phyloP scores from a whole-genome alignment of 2,888 invertebrate species.

The Platycheirus rosarum region DNA sequence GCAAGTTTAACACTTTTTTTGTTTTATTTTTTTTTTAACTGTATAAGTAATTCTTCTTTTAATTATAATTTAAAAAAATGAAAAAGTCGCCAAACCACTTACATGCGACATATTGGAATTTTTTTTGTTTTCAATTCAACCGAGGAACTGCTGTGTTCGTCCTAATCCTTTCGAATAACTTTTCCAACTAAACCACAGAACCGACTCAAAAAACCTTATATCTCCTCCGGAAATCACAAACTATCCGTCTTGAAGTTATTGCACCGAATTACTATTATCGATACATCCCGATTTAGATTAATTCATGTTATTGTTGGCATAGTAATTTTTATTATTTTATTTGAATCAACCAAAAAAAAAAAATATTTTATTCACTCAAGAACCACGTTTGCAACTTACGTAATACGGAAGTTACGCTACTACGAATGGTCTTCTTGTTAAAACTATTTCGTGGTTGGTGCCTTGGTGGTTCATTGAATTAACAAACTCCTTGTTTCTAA shows the following conservation, averaged over 20 bases:
- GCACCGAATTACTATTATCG: conserved; percentile 46
- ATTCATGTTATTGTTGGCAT: conserved; percentile 65
- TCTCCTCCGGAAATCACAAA: conserved; percentile 17
- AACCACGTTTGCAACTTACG: conserved; percentile 57
- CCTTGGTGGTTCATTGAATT: conserved; percentile 82
- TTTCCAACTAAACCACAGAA: conserved; percentile 38
- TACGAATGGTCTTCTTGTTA: conserved; percentile 14
- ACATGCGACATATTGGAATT: conserved; percentile 61
- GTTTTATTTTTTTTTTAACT: too few relatives aligned
- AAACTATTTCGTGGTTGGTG: conserved; percentile 32
- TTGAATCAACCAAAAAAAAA: conserved; percentile 34
- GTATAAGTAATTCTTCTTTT: too few relatives aligned
- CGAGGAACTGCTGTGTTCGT: conserved; percentile 33
- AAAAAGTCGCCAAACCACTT: conserved; percentile 45
- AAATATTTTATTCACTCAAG: conserved; percentile 16
- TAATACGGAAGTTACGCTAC: conserved; percentile 43
- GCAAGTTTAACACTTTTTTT: too few relatives aligned
- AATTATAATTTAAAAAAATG: too few relatives aligned
- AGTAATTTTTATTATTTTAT: conserved; percentile 62
- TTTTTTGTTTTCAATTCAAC: neutral
- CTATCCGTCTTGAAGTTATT: conserved; percentile 31
- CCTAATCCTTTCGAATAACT: conserved; percentile 61
- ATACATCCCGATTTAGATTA: conserved; percentile 61
- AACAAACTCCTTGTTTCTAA: conserved; percentile 81
- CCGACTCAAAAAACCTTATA: conserved; percentile 8